Conservation (phyloP, 2,888 invertebrate species). For the Doris montereyensis region DNA sequence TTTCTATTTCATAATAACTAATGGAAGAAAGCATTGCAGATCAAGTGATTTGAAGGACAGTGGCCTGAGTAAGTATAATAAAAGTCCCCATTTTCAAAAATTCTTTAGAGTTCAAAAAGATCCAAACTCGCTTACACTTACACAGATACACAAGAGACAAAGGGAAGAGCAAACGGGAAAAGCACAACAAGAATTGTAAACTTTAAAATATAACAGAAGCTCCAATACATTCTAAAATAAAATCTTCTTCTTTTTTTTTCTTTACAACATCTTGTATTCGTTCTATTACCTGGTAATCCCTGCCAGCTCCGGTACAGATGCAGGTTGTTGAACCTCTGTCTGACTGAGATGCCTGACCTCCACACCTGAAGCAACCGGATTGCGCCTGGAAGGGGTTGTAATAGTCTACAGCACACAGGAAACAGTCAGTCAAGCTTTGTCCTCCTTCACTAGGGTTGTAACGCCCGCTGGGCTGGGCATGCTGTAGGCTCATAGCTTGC, state of each 20-base stretch:
- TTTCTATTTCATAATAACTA: too few relatives aligned
- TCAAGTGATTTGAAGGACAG: too few relatives aligned
- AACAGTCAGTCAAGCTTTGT: slow-evolving; percentile 55
- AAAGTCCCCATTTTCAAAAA: too few relatives aligned
- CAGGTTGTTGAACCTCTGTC: slow-evolving; percentile 58
- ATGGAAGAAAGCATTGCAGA: too few relatives aligned
- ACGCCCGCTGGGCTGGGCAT: slow-evolving; percentile 65
- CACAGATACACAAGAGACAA: too few relatives aligned
- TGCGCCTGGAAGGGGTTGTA: slow-evolving; percentile 66
- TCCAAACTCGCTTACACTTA: too few relatives aligned
- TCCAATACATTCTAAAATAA: too few relatives aligned
- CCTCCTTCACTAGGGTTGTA: slow-evolving; percentile 52
- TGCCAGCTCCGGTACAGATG: slow-evolving; percentile 63
- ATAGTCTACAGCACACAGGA: slow-evolving; percentile 58
- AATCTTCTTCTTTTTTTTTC: background rate
- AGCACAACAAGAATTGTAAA: too few relatives aligned
- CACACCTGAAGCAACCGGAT: slow-evolving; percentile 64
- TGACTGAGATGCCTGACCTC: slow-evolving; percentile 61
- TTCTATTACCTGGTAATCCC: slow-evolving; percentile 69
- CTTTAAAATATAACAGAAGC: too few relatives aligned
- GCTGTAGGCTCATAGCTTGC: slow-evolving; percentile 57
- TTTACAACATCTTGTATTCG: background rate
- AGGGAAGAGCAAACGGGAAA: too few relatives aligned
- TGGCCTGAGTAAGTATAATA: too few relatives aligned
- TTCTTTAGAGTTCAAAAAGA: too few relatives aligned